Percentiles rank a stretch among this genome's conserved stretches.
Conservation (phyloP, 2,797 vertebrate species). For the Microctenopoma steveboyesi region DNA sequence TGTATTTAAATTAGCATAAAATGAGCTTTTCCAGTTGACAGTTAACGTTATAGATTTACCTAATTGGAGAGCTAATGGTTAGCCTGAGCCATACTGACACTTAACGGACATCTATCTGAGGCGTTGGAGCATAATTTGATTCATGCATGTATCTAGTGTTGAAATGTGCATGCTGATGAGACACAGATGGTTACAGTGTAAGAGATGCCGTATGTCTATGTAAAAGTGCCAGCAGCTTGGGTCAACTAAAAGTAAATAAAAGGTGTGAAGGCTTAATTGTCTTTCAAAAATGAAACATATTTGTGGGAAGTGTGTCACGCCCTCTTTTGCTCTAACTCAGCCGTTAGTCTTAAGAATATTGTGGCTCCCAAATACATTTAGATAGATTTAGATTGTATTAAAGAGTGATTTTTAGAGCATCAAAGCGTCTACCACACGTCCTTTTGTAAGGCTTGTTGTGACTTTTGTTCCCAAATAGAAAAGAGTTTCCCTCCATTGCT, state of each 20-base stretch:
- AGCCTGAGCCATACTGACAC: background rate
- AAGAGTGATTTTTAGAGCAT: conserved; percentile 14
- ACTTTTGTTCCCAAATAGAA: conserved; percentile 62
- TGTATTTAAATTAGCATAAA: background rate
- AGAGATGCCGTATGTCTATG: background rate
- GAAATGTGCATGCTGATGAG: conserved; percentile 1
- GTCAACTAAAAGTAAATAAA: background rate
- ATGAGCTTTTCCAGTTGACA: background rate
- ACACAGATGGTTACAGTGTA: background rate
- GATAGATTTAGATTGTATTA: conserved; percentile 24
- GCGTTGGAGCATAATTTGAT: background rate
- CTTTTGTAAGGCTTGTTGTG: conserved; percentile 62
- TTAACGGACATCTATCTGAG: background rate
- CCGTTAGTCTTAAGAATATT: background rate
- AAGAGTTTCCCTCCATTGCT: conserved; percentile 68
- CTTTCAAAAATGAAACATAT: background rate
- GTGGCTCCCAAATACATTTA: conserved; percentile 12
- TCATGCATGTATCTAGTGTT: background rate
- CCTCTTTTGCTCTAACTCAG: too few species aligned
- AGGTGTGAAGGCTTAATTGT: background rate
- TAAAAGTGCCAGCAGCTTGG: background rate
- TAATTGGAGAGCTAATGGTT: background rate
- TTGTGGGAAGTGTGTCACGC: background rate
- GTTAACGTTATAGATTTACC: background rate
- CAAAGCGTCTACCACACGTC: conserved; percentile 28